Evolutionary conservation across 23 tunicate genomes (phyloP).

Genomic region (Halocynthia aurantium): DNA sequence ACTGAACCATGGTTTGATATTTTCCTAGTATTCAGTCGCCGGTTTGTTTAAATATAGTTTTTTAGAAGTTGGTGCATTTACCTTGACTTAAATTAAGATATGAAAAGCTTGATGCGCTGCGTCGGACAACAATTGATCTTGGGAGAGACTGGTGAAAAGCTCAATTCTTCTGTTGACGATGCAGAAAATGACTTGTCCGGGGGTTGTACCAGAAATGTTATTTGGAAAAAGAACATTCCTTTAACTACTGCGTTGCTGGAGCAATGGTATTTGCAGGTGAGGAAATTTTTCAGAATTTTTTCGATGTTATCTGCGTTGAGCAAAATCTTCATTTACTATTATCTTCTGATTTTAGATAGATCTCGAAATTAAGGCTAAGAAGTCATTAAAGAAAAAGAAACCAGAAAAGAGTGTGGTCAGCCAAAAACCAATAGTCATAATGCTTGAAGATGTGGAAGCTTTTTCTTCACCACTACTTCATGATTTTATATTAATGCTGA

Average conservation of each 20-base stretch:
- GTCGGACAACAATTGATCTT: slow-evolving; percentile 36
- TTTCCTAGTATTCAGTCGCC: too few relatives aligned
- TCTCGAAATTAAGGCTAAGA: slow-evolving; percentile 27
- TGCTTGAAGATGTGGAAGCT: slow-evolving; percentile 62
- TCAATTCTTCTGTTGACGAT: not conserved
- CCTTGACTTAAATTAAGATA: slow-evolving; percentile 1
- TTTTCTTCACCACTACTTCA: slow-evolving; percentile 47
- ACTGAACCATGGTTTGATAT: too few relatives aligned
- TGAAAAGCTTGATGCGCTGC: slow-evolving; percentile 46
- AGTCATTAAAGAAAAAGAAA: not conserved
- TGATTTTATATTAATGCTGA: slow-evolving; percentile 66
- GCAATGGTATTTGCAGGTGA: slow-evolving; percentile 36
- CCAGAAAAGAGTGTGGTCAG: not conserved
- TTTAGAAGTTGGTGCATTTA: too few relatives aligned
- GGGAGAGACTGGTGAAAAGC: slow-evolving; percentile 2
- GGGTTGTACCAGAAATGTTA: not conserved
- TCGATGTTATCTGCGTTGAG: not conserved
- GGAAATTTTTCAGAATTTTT: not conserved
- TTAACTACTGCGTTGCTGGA: slow-evolving; percentile 31
- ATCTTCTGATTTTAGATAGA: not conserved
- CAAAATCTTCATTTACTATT: too few relatives aligned
- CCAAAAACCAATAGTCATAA: slow-evolving; percentile 34
- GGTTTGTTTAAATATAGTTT: too few relatives aligned
- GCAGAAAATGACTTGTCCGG: not conserved
- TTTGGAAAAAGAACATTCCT: slow-evolving; percentile 29